Conservation (phyloP, 2,797 vertebrate genomes). For the Gila robusta region DNA sequence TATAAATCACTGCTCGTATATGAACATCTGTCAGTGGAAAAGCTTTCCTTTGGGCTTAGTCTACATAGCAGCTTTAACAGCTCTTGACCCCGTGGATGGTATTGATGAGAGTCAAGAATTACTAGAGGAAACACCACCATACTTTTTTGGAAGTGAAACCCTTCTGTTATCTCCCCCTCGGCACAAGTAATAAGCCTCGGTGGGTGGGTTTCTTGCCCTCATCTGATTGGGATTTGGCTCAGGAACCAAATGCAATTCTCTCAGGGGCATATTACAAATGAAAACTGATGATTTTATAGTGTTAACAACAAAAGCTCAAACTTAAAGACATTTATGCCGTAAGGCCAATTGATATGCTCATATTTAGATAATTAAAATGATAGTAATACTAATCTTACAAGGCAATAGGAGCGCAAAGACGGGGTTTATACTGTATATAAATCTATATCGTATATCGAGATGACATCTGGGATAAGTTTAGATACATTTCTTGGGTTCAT, state of each 20-base stretch:
- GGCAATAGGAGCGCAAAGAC: no score
- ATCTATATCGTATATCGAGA: no score
- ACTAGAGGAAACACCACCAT: not conserved
- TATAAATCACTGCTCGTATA: slow-evolving; percentile 62
- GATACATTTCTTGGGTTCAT: no score
- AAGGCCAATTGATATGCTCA: not conserved
- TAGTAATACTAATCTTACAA: not conserved
- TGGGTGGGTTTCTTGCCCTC: slow-evolving; percentile 17
- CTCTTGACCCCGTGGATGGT: slow-evolving; percentile 73
- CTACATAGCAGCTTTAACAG: slow-evolving; percentile 71
- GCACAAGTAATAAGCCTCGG: not conserved
- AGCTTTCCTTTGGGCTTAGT: slow-evolving; percentile 68
- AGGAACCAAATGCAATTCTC: not conserved
- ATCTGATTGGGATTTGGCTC: slow-evolving; percentile 34
- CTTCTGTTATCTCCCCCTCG: not conserved
- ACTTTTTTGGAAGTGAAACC: slow-evolving; percentile 15
- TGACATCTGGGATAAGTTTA: no score
- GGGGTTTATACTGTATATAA: no score
- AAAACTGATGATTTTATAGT: slow-evolving; percentile 3
- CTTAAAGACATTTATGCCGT: not conserved
- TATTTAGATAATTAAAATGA: slow-evolving; percentile 11
- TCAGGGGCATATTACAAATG: slow-evolving; percentile 7
- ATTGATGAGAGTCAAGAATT: slow-evolving; percentile 62
- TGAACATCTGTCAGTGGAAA: slow-evolving; percentile 72
- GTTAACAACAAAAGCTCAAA: slow-evolving; percentile 20